Conservation (phyloP, 2,797 vertebrate species). For the Danio jaintianensis region DNA sequence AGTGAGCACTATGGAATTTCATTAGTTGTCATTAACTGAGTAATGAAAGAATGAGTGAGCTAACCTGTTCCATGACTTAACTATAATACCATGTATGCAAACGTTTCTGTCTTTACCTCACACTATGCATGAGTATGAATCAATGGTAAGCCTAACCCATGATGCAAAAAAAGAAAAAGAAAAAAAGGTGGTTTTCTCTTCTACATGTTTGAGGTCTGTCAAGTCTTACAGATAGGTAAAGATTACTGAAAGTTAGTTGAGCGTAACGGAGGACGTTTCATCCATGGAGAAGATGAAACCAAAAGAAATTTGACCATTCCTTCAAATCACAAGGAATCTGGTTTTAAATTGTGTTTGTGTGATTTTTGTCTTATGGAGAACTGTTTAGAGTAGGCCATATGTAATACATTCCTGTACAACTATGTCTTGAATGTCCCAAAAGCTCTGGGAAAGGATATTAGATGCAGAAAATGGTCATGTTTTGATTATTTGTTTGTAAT, state of each 20-base stretch:
- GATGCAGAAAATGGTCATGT: background rate
- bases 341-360: background rate
- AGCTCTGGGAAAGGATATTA: constrained; percentile 29
- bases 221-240: constrained; percentile 21
- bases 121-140: background rate
- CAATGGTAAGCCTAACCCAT: constrained; percentile 33
- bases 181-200: constrained; percentile 28
- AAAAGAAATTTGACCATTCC: background rate
- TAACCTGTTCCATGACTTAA: constrained; percentile 53
- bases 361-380: too few species aligned
- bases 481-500: background rate
- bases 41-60: constrained; percentile 12
- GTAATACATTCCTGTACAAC: background rate
- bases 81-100: background rate
- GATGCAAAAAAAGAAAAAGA: constrained; percentile 37
- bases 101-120: background rate
- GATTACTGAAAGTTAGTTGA: constrained; percentile 55
- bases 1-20: constrained; percentile 12
- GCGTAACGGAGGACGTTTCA: constrained; percentile 18
- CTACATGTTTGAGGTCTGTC: constrained; percentile 28
- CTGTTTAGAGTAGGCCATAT: background rate
- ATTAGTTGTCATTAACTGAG: constrained; percentile 13
- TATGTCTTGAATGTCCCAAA: background rate
- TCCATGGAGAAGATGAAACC: background rate
- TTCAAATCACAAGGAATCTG: background rate